Conservation (phyloP, 2,113 vertebrate genomes). For the Coryphaenoides rupestris region DNA sequence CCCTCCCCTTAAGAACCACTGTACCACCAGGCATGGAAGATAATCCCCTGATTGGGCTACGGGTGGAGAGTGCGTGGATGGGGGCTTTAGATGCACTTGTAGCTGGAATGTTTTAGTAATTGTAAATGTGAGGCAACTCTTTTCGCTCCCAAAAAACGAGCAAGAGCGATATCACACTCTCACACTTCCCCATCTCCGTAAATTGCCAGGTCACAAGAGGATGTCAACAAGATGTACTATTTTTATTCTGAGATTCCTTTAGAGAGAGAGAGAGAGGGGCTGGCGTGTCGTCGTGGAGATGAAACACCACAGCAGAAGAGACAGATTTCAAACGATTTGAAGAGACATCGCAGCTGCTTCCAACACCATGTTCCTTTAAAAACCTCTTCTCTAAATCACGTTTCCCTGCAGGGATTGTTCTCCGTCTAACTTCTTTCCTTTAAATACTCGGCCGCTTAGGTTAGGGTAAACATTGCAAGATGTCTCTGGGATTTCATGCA, state of each 20-base stretch:
- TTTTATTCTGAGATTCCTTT: not conserved
- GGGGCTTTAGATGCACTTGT: too few relatives aligned
- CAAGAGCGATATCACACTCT: too few relatives aligned
- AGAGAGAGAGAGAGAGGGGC: slow-evolving; percentile 17
- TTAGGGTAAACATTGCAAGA: slow-evolving; percentile 7
- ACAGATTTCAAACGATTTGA: slow-evolving; percentile 13
- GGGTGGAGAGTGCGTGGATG: too few relatives aligned
- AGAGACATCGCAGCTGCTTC: slow-evolving; percentile 11
- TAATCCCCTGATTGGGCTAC: too few relatives aligned
- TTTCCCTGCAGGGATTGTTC: not conserved
- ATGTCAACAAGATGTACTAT: too few relatives aligned
- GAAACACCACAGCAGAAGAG: slow-evolving; percentile 14
- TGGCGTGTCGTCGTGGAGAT: slow-evolving; percentile 6
- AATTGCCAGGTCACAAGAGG: too few relatives aligned
- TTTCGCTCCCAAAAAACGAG: too few relatives aligned
- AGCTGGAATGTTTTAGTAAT: too few relatives aligned
- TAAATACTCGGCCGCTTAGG: slow-evolving; percentile 1
- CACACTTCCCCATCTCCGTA: too few relatives aligned
- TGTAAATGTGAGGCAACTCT: too few relatives aligned
- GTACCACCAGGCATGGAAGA: too few relatives aligned
- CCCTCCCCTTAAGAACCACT: too few relatives aligned
- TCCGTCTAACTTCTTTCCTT: slow-evolving; percentile 11
- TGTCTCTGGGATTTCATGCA: not conserved
- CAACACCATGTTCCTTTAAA: slow-evolving; percentile 1
- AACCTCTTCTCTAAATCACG: slow-evolving; percentile 5